Evolutionary conservation across 2,113 vertebrate species (phyloP).

Genomic region (Tauraco erythrolophus): DNA sequence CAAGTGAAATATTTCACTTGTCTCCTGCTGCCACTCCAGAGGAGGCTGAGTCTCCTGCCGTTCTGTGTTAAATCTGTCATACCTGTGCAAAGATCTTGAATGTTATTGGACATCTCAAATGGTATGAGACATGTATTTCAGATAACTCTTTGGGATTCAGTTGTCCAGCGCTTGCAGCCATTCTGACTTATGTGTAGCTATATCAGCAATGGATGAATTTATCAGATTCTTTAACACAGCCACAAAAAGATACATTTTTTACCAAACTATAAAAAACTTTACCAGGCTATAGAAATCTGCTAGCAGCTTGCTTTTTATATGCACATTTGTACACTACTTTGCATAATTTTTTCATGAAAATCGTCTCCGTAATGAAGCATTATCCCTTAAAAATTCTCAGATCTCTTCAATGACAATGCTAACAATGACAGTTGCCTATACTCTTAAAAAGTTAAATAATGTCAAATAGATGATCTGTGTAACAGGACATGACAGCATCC

Average conservation of each 20-base stretch:
- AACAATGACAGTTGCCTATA: background rate
- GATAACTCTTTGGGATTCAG: background rate
- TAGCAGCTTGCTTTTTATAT: background rate
- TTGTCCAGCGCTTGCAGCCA: background rate
- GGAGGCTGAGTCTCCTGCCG: accelerated
- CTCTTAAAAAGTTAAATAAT: background rate
- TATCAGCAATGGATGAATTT: background rate
- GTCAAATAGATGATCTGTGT: background rate
- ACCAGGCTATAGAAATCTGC: background rate
- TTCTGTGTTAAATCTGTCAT: background rate
- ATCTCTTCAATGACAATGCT: background rate
- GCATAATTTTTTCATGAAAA: background rate
- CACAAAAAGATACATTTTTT: background rate
- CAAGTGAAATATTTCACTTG: too few relatives aligned
- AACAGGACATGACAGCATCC: background rate
- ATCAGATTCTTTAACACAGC: background rate
- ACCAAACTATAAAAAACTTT: background rate
- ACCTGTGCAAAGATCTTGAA: background rate
- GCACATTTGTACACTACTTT: accelerated
- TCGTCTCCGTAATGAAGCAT: background rate
- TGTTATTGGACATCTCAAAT: background rate
- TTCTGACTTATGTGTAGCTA: background rate
- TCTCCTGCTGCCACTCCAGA: background rate
- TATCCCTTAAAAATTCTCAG: background rate
- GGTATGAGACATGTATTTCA: background rate